Base-by-base conservation (phyloP, 2,113 vertebrate species). In the Notiomystis cincta region DNA sequence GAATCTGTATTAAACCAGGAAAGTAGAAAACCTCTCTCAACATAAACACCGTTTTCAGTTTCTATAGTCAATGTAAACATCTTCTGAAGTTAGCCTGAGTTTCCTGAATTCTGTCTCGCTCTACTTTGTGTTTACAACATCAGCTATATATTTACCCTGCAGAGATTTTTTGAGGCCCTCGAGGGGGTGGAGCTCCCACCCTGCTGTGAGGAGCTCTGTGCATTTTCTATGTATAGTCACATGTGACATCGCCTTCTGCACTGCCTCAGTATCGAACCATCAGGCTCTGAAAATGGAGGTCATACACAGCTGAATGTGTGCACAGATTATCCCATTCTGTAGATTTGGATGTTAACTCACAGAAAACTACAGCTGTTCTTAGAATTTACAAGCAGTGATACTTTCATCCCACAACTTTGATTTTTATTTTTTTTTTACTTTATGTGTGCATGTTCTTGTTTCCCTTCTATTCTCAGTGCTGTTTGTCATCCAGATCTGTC, bases 81-180 rank as follows among this genome's bases (percentile, higher is more conserved):
- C 51, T 89, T 84, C 66, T 95, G 82, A 90, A 87, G 30, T 90
- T 88, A 81, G 78, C 38, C 69, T 79, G 84, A 62, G 84, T 85
- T 96, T 97, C 81, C 82, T 94, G 78, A 93, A 71, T 89, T 82
- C 76, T 93, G 62, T 83, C 71, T 94, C 0, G 0, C 76, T 94
- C 90, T 77, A 72, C 60, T 92, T 67, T 23, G 12, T 85, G 72
- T 88, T 96, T 94, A 48, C 70, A 94, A 65, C 91, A 69, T 57
- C 72, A 96, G 77, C 84, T 90, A 56, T 87, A 75, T 93, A 89
- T 97, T 93, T 87, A 85, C 86, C 58, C 90, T 94, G 54, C 90
- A 61, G 90, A 86, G 69, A 88, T 71, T 92, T 94, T 73, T 81
- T 53, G 82, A 80, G 87, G 92, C 95, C 82, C 76, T 37, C 28